Evolutionary conservation across 2,888 invertebrate genomes (phyloP).

Genomic region (Euplagia quadripunctaria): DNA sequence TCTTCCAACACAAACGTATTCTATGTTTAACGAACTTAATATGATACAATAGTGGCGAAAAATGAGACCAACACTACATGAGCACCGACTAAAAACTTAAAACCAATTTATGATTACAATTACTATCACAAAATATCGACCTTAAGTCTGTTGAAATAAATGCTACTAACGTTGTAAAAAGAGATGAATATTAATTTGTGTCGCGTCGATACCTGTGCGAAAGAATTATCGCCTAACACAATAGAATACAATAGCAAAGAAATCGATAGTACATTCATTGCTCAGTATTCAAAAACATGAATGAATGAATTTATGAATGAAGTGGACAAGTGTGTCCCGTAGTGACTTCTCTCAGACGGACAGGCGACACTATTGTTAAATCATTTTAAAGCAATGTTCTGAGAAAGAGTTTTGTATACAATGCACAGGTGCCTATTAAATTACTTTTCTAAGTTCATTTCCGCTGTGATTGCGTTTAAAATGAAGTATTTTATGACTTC

Average conservation of each 20-base stretch:
- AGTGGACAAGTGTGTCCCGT: conserved; percentile 69
- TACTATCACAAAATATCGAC: conserved; percentile 9
- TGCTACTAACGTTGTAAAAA: neutral
- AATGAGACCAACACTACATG: conserved; percentile 48
- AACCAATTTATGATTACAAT: conserved; percentile 18
- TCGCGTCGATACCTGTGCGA: conserved; percentile 59
- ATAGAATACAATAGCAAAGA: conserved; percentile 59
- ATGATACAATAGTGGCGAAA: conserved; percentile 55
- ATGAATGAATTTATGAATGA: conserved; percentile 68
- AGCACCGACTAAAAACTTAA: conserved; percentile 28
- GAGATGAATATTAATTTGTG: conserved; percentile 26
- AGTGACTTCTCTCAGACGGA: conserved; percentile 65
- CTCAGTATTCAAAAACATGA: conserved; percentile 71
- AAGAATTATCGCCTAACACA: conserved; percentile 57
- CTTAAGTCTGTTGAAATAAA: neutral
- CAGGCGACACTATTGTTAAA: conserved; percentile 69
- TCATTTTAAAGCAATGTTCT: conserved; percentile 70
- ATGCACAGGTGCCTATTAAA: conserved; percentile 79
- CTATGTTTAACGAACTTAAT: conserved; percentile 59
- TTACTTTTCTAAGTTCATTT: conserved; percentile 77
- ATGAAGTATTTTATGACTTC: conserved; percentile 38
- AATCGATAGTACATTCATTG: conserved; percentile 70
- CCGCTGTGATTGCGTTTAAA: conserved; percentile 67
- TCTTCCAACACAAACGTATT: neutral
- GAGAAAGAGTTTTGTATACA: conserved; percentile 53